Evolutionary conservation across 2,113 vertebrate species (phyloP).

Genomic region (Trogon surrucura): DNA sequence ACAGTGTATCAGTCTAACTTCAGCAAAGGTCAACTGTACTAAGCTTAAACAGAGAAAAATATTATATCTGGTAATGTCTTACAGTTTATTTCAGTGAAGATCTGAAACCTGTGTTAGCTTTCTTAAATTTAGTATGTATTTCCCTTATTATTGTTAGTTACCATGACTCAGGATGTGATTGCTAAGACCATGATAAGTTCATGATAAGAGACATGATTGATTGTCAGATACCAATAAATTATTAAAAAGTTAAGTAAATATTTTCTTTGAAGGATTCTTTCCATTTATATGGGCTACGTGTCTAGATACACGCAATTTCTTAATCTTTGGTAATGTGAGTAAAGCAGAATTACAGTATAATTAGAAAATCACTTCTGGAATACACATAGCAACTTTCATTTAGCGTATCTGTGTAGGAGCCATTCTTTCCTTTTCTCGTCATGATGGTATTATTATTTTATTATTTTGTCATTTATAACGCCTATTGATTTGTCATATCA

Average conservation of each 20-base stretch:
- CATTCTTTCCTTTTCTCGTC: background rate
- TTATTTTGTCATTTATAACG: background rate
- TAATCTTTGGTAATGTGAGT: background rate
- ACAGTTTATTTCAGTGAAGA: background rate
- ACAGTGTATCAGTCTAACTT: background rate
- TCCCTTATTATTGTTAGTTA: background rate
- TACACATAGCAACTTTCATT: background rate
- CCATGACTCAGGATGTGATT: background rate
- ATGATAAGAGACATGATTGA: background rate
- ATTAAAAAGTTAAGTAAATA: background rate
- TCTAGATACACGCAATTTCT: background rate
- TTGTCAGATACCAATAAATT: background rate
- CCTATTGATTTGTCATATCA: background rate
- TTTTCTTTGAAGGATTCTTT: background rate
- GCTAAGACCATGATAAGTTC: too few relatives aligned
- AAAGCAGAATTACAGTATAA: background rate
- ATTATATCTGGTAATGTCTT: background rate
- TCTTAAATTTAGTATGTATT: background rate
- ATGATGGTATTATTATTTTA: background rate
- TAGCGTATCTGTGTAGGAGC: background rate
- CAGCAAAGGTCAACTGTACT: background rate
- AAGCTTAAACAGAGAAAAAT: background rate
- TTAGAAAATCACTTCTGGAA: background rate
- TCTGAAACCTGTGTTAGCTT: background rate
- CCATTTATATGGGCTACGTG: background rate